Evolutionary conservation across 2,888 invertebrate species (phyloP), one percentile per base, ranked within the genome.

Genomic region (Branchellion lobata): DNA sequence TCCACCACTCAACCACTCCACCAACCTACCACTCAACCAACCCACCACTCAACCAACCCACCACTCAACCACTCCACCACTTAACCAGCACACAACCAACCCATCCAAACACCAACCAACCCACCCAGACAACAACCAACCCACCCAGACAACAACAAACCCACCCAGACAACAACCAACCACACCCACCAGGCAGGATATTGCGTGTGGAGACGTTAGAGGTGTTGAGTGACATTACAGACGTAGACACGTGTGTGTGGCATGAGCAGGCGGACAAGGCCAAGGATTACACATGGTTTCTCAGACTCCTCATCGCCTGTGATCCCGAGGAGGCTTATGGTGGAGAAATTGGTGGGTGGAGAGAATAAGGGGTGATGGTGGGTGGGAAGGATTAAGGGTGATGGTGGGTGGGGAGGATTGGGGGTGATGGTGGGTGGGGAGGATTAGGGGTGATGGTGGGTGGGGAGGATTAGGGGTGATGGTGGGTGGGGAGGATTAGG

Each of bases 181-280:
- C 24, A 29, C 1, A 21, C 24, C n/a, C 27, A 1, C 1, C 36
- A 80, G 80, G 80, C 34, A 76, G 77, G 40, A 77, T 80, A 11
- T 40, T 81, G 14, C 31, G 79, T n/a, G 57, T 81, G 78, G 82
- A 82, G 53, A 81, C 81, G 27, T 61, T 82, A 31, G 79, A 80
- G 33, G 18, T 79, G 73, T 24, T 73, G 61, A 53, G 47, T 18
- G 82, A 82, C 53, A 18, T 71, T 21, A 29, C 31, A 5, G 82
- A 82, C 61, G 61, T 80, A n/a, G 82, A 81, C 14, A 71, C 75
- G 27, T 72, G 69, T 71, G 79, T 65, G 0, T 82, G 82, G 82
- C 36, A 29, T 36, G 82, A 82, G 57, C 80, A 82, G 76, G 80
- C 82, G 1, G 80, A 81, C 29, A 82, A 82, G 61, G 33, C 72